phyloP scores from a whole-genome alignment of 2,888 invertebrate genomes.

The Phanerotoma sp. region DNA sequence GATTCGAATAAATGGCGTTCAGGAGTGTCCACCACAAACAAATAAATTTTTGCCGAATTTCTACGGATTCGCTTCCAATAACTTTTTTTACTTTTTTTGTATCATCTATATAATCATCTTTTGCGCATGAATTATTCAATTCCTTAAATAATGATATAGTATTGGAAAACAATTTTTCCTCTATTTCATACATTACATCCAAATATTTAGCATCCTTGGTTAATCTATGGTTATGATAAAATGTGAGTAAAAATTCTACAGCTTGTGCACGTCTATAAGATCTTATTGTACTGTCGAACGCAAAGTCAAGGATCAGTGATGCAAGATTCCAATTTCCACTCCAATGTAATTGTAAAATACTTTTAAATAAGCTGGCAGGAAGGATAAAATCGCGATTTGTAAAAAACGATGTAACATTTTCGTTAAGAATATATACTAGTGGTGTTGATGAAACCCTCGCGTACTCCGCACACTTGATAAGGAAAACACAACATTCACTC shows the following conservation, averaged over 20 bases:
- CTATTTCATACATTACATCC: constrained; percentile 56
- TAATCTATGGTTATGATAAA: constrained; percentile 65
- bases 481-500: constrained; percentile 66
- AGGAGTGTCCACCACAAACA: constrained; percentile 61
- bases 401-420: constrained; percentile 64
- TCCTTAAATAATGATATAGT: too few species aligned
- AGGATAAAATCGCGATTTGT: constrained; percentile 66
- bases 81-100: too few species aligned
- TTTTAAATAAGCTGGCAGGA: constrained; percentile 68
- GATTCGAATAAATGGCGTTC: constrained; percentile 49
- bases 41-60: constrained; percentile 64
- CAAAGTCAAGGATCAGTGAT: constrained; percentile 61
- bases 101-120: too few species aligned
- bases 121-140: too few species aligned
- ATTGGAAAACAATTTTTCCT: constrained; percentile 58
- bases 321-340: constrained; percentile 65
- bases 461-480: constrained; percentile 66
- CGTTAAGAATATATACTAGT: constrained; percentile 60
- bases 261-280: constrained; percentile 70
- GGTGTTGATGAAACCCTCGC: constrained; percentile 47
- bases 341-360: constrained; percentile 68
- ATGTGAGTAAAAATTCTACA: constrained; percentile 65
- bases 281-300: constrained; percentile 64
- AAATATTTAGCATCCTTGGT: constrained; percentile 55
- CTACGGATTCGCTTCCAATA: constrained; percentile 53